Evolutionary conservation across 2,888 invertebrate species (phyloP), one percentile per base, ranked within the genome.

Genomic region (Oconnorella tubifera): DNA sequence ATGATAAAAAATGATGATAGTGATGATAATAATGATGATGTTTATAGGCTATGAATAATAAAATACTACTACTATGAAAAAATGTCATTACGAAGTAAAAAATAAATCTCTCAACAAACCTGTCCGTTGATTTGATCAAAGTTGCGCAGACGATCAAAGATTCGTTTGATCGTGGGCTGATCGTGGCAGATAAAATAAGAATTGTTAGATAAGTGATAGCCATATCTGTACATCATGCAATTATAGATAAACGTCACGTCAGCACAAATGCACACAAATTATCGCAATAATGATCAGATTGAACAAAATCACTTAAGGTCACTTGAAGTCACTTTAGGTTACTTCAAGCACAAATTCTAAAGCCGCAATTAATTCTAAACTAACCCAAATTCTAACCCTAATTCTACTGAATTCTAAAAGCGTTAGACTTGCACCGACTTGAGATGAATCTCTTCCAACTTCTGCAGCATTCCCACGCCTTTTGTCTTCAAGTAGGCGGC

Each of bases 131-230:
- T n/a, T 14, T 75, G 76, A 19, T 75, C 82, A 71, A 86, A 91
- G 80, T 90, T 91, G 68, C 97, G 86, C 33, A 98, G 85, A 62
- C 89, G 84, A 4, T 90, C 85, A 80, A 98, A 98, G 79, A 98
- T 90, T 63, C 81, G 82, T 71, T 86, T 86, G 60, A 91, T 90
- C 10, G 85, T 84, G 1, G 83, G 81, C 0, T 87, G 85, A 29
- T 95, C 90, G 76, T 90, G 85, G 80, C 94, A 93, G 68, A 93
- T 86, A 83, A 88, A 94, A 83, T 99, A 99, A 0, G 92, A 91
- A 83, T 92, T 93, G 69, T 88, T 85, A 4, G 89, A 89, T 32
- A 91, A 85, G 83, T 99, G 98, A 82, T 89, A 89, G 0, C 99
- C 99, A 81, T 92, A 97, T 66, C 87, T 88, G 73, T 49, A 25